These are phyloP conservation scores for Aspidoscelis tigris DNA, from an alignment of 2,113 vertebrate genomes.

Conservation along the genomic window DNA sequence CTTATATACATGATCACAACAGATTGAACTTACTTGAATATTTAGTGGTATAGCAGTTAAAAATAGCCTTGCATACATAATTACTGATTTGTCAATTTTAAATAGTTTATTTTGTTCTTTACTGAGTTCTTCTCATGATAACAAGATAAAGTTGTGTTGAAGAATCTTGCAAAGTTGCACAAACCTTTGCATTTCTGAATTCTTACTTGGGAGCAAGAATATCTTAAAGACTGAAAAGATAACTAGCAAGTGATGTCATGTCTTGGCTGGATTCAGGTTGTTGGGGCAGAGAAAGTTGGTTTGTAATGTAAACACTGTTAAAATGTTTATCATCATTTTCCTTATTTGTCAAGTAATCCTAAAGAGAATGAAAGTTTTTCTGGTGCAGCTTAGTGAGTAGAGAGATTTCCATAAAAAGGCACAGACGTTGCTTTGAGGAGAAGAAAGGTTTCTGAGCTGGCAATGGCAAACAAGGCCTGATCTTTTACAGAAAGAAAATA, in stretches of 20 bases:
- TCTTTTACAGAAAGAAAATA: conserved; percentile 67
- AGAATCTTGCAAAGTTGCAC: neutral
- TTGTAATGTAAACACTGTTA: conserved; percentile 65
- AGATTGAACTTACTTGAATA: neutral
- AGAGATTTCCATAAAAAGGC: conserved; percentile 85
- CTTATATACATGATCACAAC: too few relatives aligned
- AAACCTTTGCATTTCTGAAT: conserved; percentile 33
- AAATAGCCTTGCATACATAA: neutral
- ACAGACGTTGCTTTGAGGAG: conserved; percentile 73
- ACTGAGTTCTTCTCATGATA: neutral
- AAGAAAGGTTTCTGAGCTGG: conserved; percentile 73
- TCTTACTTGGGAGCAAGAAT: conserved; percentile 70
- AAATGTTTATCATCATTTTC: conserved; percentile 76
- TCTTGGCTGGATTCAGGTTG: conserved; percentile 48
- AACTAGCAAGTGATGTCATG: conserved; percentile 66
- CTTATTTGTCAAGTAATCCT: conserved; percentile 78
- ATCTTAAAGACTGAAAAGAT: conserved; percentile 51
- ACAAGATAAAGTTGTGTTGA: neutral
- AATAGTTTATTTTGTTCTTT: rapidly evolving
- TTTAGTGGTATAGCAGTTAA: neutral
- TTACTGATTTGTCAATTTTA: rapidly evolving
- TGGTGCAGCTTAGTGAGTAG: conserved; percentile 61
- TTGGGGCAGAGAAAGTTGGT: conserved; percentile 62
- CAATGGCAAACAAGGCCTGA: conserved; percentile 64
- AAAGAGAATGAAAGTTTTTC: conserved; percentile 68